Evolutionary conservation across 2,113 vertebrate genomes (phyloP).

Genomic region (Erythrolamprus reginae): DNA sequence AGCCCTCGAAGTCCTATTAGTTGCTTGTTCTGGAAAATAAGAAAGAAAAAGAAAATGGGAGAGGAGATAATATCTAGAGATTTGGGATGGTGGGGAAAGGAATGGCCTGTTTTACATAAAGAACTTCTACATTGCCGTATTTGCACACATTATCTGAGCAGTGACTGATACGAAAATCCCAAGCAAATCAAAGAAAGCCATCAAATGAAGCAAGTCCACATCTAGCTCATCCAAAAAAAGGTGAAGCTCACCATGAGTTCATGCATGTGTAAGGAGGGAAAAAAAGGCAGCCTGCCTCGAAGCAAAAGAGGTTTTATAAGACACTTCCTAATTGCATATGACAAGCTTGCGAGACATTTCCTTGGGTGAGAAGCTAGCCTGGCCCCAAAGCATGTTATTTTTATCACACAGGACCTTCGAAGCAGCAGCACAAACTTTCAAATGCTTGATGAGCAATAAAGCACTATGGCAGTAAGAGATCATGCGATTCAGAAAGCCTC

Average conservation of each 20-base stretch:
- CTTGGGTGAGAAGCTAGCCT: constrained; percentile 34
- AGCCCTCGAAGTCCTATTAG: constrained; percentile 89
- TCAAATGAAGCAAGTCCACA: constrained; percentile 50
- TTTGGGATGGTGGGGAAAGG: neutral
- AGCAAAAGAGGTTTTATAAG: constrained; percentile 29
- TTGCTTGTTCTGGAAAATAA: constrained; percentile 78
- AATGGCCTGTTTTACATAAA: rapidly evolving
- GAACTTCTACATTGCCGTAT: neutral
- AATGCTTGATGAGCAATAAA: constrained; percentile 54
- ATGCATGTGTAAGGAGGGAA: constrained; percentile 58
- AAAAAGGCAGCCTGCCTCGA: constrained; percentile 45
- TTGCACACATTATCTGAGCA: neutral
- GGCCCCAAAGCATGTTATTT: constrained; percentile 8
- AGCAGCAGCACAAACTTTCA: constrained; percentile 46
- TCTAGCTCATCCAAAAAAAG: constrained; percentile 18
- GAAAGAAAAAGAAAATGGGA: neutral
- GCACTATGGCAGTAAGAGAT: constrained; percentile 33
- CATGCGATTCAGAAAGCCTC: constrained; percentile 56
- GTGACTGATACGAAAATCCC: constrained; percentile 25
- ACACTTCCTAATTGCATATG: constrained; percentile 37
- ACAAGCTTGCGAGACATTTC: constrained; percentile 32
- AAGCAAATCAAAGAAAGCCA: constrained; percentile 3
- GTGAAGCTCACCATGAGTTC: constrained; percentile 45
- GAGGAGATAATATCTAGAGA: neutral
- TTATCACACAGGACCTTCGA: constrained; percentile 44